Base-by-base conservation (phyloP, 2,888 invertebrate genomes). In the Eupithecia centaureata region DNA sequence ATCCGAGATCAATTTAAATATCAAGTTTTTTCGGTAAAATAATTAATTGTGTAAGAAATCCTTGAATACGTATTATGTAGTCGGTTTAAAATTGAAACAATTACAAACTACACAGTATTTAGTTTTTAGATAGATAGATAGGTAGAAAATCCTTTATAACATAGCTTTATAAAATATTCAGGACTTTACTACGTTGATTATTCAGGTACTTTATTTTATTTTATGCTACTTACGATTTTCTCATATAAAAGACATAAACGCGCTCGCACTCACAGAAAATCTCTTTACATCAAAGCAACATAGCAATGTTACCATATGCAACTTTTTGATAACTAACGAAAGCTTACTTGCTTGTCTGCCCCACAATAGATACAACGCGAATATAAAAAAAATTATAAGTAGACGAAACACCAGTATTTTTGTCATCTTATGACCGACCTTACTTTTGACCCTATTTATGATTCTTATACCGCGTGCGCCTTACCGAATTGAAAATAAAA, bases 171-270 rank as follows among this genome's bases (percentile, higher is more conserved):
- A n/a, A n/a, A n/a, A n/a, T n/a, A n/a, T n/a, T n/a, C n/a, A n/a
- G n/a, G n/a, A n/a, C n/a, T n/a, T n/a, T n/a, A 47, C 18, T 22
- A 22, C 18, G 12, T 47, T 38, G n/a, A 8, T 47, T 12, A 1
- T 22, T 12, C 18, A 22, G 18, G 47, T 22, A 22, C 22, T 4
- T 4, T 10, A 1, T 12, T 5, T n/a, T 38, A 7, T 38, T 42
- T 2, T 18, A 1, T 12, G 1, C 32, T 18, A 32, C 32, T 32
- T 27, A 27, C 18, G 0, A 22, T 47, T 35, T 56, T 57, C 58
- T 52, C 56, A 57, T 68, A 70, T 47, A 72, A 72, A 69, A 72
- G 72, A 71, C 65, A 67, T 73, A 65, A 71, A 75, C 72, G 72
- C 65, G 68, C 54, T 42, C 27, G 32, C 32, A 15, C 30, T 18